Percentiles rank a stretch among this genome's conserved stretches.
phyloP scores from a whole-genome alignment of 2,888 invertebrate species.

The Erebia palarica region DNA sequence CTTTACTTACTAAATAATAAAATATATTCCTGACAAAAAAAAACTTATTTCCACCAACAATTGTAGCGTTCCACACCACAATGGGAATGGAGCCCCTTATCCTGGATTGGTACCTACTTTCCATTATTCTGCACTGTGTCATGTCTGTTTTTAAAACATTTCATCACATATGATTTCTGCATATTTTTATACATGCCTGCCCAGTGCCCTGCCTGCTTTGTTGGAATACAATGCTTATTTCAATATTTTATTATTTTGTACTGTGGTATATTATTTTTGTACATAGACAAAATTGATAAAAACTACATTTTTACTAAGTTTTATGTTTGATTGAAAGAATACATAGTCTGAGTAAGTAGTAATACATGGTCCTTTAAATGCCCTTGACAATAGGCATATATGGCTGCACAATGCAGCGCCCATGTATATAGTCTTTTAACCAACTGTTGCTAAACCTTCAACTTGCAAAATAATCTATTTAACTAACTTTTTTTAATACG shows the following conservation, averaged over 20 bases:
- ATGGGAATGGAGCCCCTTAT: slow-evolving; percentile 9
- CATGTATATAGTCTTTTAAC: slow-evolving; percentile 44
- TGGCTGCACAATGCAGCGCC: slow-evolving; percentile 53
- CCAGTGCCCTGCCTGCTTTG: neutral
- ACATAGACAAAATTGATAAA: neutral
- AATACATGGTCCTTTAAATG: slow-evolving; percentile 34
- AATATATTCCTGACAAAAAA: no score
- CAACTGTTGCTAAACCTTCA: slow-evolving; percentile 48
- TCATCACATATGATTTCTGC: neutral
- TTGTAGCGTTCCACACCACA: neutral
- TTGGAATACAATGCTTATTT: neutral
- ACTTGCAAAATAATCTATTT: slow-evolving; percentile 41
- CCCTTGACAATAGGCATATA: slow-evolving; percentile 49
- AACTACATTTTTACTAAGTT: neutral
- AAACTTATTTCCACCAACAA: neutral
- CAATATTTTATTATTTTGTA: neutral
- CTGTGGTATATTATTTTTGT: neutral
- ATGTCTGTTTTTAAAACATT: neutral
- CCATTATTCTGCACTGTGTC: neutral
- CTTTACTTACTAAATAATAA: no score
- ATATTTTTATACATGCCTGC: neutral
- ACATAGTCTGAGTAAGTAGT: neutral
- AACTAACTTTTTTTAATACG: neutral
- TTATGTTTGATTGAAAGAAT: neutral
- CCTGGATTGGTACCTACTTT: neutral